These are phyloP conservation scores for Sebastes steindachneri DNA, from an alignment of 2,797 vertebrate genomes.

Conservation along the genomic window DNA sequence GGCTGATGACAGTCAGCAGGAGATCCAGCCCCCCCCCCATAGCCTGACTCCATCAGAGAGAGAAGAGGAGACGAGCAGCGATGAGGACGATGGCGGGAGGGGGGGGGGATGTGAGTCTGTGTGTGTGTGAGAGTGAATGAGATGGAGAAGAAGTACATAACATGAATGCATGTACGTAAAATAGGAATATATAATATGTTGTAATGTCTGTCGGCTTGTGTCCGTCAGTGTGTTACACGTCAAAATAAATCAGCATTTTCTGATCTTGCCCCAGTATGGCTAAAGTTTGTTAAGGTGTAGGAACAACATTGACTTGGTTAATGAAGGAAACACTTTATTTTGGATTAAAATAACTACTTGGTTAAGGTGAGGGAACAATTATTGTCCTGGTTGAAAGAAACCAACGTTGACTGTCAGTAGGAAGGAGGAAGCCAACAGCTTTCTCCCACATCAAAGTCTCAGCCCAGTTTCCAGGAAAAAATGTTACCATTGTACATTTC, in stretches of 20 bases:
- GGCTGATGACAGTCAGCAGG: slow-evolving; percentile 51
- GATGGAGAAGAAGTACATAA: not conserved
- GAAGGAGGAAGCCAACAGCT: too few species aligned
- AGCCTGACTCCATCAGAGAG: slow-evolving; percentile 28
- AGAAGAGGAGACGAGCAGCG: slow-evolving; percentile 21
- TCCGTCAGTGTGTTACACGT: too few species aligned
- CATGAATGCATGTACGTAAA: not conserved
- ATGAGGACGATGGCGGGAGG: slow-evolving; percentile 4
- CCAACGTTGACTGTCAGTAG: too few species aligned
- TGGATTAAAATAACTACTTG: too few species aligned
- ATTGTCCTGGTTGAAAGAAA: not conserved
- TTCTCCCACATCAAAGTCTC: too few species aligned
- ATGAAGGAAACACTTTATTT: too few species aligned
- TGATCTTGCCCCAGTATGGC: not conserved
- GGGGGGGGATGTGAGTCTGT: not conserved
- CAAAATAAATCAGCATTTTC: not conserved
- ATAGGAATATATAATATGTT: not conserved
- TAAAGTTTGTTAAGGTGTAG: not conserved
- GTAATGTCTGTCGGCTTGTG: not conserved
- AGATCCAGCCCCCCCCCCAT: slow-evolving; percentile 21
- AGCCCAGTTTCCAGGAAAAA: too few species aligned
- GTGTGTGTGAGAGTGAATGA: not conserved
- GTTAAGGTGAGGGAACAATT: not conserved
- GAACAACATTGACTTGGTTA: too few species aligned
- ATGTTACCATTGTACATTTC: too few species aligned